These are phyloP conservation scores for Myxocyprinus asiaticus DNA, from an alignment of 2,113 vertebrate genomes.

Conservation along the genomic window DNA sequence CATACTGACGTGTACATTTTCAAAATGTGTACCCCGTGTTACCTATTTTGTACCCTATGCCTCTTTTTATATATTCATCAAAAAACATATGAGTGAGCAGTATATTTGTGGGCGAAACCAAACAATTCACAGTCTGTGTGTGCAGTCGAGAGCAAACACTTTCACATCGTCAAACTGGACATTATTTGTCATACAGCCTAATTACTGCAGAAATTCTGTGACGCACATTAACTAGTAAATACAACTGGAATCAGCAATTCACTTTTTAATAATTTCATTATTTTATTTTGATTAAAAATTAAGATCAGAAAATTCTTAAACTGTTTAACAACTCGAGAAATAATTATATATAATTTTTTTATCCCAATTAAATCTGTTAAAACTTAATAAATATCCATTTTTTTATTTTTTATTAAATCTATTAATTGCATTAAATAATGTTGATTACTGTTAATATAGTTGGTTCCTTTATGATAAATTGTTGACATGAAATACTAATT, in stretches of 20 bases:
- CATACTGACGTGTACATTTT: neutral
- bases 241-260: neutral
- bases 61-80: neutral
- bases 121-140: conserved; percentile 23
- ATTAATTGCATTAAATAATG: too few species aligned
- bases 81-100: neutral
- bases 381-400: too few species aligned
- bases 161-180: neutral
- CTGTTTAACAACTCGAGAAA: too few species aligned
- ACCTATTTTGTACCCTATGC: neutral
- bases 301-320: too few species aligned
- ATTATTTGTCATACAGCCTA: neutral
- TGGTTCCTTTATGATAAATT: too few species aligned
- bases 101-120: conserved; percentile 16
- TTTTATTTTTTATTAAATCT: too few species aligned
- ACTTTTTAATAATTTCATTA: neutral
- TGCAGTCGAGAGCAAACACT: neutral
- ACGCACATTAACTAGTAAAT: neutral
- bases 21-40: neutral
- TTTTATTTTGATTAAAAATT: too few species aligned
- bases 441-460: too few species aligned
- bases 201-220: neutral
- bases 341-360: too few species aligned
- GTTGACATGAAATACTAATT: too few species aligned
- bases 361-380: too few species aligned